A percentile compares a stretch with the other conserved stretches of the same genome.
phyloP scores from a whole-genome alignment of 2,797 vertebrate species.

The Bradypodion ventrale region DNA sequence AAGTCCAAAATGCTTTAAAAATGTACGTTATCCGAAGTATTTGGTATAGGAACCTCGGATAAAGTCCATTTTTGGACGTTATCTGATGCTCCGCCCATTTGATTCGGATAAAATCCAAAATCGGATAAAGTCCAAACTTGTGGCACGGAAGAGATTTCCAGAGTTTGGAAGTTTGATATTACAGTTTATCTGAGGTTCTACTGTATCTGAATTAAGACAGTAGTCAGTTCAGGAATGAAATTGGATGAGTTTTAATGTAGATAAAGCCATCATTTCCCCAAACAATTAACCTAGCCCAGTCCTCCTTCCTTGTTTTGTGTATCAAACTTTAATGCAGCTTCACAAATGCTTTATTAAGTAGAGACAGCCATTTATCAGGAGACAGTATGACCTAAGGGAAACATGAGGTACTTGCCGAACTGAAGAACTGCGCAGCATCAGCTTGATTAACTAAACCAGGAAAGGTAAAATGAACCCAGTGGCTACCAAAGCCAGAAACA shows the following conservation, averaged over 20 bases:
- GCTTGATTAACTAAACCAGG: background rate
- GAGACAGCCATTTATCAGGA: conserved; percentile 11
- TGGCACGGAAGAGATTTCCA: too few relatives aligned
- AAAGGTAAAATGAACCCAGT: background rate
- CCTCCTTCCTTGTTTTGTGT: background rate
- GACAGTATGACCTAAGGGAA: background rate
- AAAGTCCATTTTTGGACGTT: too few relatives aligned
- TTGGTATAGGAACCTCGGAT: too few relatives aligned
- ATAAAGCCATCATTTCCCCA: conserved; percentile 24
- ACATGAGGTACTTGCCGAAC: background rate
- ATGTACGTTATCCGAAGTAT: too few relatives aligned
- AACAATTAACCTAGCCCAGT: conserved; percentile 1
- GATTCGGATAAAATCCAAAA: too few relatives aligned
- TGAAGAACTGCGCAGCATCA: background rate
- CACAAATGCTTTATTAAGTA: conserved; percentile 16
- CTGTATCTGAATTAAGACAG: conserved; percentile 3
- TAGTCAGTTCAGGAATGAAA: accelerated
- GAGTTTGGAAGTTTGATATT: too few relatives aligned
- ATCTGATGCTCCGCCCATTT: too few relatives aligned
- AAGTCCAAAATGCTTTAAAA: too few relatives aligned
- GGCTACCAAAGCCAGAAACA: background rate
- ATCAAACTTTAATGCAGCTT: background rate
- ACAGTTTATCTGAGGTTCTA: too few relatives aligned
- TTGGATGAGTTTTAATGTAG: background rate
- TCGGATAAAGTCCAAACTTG: too few relatives aligned